Conservation (phyloP, 2,113 vertebrate genomes). For the Hippocampus guttulatus region DNA sequence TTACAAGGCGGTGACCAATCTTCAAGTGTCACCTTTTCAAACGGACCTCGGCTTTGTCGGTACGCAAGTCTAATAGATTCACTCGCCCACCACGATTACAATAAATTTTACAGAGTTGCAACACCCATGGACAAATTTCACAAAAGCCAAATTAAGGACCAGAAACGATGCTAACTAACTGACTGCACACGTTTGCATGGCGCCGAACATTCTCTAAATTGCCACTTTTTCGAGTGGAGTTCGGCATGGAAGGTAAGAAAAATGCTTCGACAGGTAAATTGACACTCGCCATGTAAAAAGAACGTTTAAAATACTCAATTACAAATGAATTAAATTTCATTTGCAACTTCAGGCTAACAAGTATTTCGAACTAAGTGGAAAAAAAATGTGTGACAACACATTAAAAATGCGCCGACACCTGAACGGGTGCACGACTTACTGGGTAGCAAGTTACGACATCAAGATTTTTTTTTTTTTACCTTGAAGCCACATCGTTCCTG, state of each 20-base stretch:
- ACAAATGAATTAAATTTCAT: background rate
- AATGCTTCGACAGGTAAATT: constrained; percentile 21
- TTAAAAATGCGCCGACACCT: background rate
- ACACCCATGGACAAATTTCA: background rate
- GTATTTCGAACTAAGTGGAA: background rate
- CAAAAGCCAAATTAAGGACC: background rate
- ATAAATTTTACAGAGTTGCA: background rate
- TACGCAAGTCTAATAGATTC: too few relatives aligned
- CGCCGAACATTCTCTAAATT: background rate
- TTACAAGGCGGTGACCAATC: background rate
- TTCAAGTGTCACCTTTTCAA: background rate
- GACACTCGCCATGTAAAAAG: background rate
- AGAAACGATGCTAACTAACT: background rate
- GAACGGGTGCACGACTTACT: background rate
- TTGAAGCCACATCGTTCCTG: constrained; percentile 53
- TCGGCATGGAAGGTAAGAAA: constrained; percentile 3
- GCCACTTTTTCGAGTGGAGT: background rate
- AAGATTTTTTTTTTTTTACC: constrained; percentile 27
- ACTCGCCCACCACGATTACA: too few relatives aligned
- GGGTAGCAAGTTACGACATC: background rate
- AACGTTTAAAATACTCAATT: background rate
- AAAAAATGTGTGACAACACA: background rate
- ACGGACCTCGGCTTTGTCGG: background rate
- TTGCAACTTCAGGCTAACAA: background rate
- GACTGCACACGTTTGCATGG: background rate